Base-by-base conservation (phyloP, 1,140 invertebrate species). In the Camponotus floridanus region DNA sequence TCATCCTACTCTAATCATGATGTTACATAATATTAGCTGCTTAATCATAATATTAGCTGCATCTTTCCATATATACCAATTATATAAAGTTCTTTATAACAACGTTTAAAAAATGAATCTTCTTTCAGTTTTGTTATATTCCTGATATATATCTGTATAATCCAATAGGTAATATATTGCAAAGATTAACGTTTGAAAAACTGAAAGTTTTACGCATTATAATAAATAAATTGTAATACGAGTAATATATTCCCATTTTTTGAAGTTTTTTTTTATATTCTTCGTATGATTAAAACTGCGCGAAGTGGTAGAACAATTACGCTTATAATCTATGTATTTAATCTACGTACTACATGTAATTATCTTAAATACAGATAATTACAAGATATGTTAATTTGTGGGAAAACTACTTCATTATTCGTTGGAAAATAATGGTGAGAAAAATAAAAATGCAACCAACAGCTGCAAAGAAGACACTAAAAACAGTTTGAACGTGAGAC, bases 271-370 rank as follows among this genome's bases (percentile, higher is more conserved):
- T 67, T 11, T 21, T 7, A 55, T 33, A 26, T 33, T 39, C 21
- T 59, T 51, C 31, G 64, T 90, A 78, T 76, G 70, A 80, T 87
- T 81, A 73, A 86, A 87, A 89, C 45, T 88, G 39, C 5, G 26
- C 67, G 21, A 9, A 45, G 36, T 21, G 62, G 42, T 48, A 55
- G 21, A 59, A 51, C 0, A 86, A 59, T 6, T 74, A 3, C 18
- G 36, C 18, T 86, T 83, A 83, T 76, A 90, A 62, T 89, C 87
- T 89, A 87, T 62, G 87, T 76, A 86, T 76, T 87, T 73, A 86
- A 86, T 86, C 67, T 83, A 55, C 11, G 4, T 33, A 21, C 21
- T 55, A 42, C 15, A 1, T 45, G 42, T 45, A 45, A 0, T 55
- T 15, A 18, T 26, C 26, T 26, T 26, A 55, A 5, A 55, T 55